phyloP scores from a whole-genome alignment of 1,140 invertebrate species.

The Muscidifurax raptorellus region DNA sequence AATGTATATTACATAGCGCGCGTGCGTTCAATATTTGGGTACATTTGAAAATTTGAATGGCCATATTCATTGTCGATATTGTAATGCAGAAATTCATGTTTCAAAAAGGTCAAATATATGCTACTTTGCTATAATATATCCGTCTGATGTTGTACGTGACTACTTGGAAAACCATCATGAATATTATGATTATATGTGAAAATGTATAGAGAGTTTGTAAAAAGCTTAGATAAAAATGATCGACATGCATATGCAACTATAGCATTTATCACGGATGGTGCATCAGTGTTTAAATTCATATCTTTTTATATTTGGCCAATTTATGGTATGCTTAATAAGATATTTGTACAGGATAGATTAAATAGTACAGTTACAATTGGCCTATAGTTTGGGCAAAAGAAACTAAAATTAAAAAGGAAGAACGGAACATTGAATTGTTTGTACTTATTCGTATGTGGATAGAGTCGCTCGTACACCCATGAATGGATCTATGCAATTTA shows the following conservation, averaged over 20 bases:
- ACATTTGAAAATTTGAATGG: not conserved
- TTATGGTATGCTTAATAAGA: not conserved
- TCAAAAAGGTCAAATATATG: not conserved
- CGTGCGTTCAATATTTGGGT: slow-evolving; percentile 5
- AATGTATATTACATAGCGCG: not conserved
- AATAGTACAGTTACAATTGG: not conserved
- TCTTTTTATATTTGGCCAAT: not conserved
- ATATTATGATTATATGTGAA: slow-evolving; percentile 5
- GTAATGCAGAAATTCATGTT: not conserved
- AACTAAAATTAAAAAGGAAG: not conserved
- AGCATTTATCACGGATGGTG: slow-evolving; percentile 10
- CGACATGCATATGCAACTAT: not conserved
- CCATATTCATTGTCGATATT: not conserved
- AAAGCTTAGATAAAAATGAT: not conserved
- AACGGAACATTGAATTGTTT: not conserved
- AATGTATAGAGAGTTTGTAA: not conserved
- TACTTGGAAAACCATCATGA: not conserved
- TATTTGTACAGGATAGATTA: not conserved
- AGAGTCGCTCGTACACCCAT: not conserved
- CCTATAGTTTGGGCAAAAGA: not conserved
- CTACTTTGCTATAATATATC: slow-evolving; percentile 27
- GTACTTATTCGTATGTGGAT: not conserved
- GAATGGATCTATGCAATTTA: not conserved
- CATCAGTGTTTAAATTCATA: not conserved
- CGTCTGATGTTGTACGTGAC: not conserved